Conservation (phyloP, 1,140 invertebrate genomes). For the Diplogasteroides magnus region DNA sequence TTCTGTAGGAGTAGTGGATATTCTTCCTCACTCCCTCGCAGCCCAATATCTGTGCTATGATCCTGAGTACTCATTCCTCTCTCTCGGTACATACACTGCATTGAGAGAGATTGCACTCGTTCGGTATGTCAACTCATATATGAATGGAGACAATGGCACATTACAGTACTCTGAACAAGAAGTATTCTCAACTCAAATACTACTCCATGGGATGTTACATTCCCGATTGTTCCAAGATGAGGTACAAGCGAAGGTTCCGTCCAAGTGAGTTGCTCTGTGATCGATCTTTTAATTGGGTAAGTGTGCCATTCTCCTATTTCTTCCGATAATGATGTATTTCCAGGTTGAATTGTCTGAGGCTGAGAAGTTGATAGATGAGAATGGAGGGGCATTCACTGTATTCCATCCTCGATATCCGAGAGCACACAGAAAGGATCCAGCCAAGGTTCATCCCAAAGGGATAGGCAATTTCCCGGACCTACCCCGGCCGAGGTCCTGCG, state of each 20-base stretch:
- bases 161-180: not conserved
- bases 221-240: conserved; percentile 92
- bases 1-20: conserved; percentile 91
- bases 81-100: conserved; percentile 65
- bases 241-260: conserved; percentile 70
- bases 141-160: too few relatives aligned
- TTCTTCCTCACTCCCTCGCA: conserved; percentile 83
- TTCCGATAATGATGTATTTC: too few relatives aligned
- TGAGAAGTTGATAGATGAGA: too few relatives aligned
- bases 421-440: too few relatives aligned
- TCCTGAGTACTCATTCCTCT: conserved; percentile 78
- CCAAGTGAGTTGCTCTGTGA: conserved; percentile 91
- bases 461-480: too few relatives aligned
- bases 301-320: too few relatives aligned
- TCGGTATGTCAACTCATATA: not conserved
- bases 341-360: too few relatives aligned
- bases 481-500: too few relatives aligned
- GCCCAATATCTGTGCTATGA: conserved; percentile 99
- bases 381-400: too few relatives aligned
- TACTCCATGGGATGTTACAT: conserved; percentile 99
- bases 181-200: conserved; percentile 63
- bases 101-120: conserved; percentile 12
- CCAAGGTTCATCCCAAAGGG: too few relatives aligned
- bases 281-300: conserved; percentile 77
- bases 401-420: too few relatives aligned